Conservation (phyloP, 2,888 invertebrate genomes). For the Microplitis deprimator region DNA sequence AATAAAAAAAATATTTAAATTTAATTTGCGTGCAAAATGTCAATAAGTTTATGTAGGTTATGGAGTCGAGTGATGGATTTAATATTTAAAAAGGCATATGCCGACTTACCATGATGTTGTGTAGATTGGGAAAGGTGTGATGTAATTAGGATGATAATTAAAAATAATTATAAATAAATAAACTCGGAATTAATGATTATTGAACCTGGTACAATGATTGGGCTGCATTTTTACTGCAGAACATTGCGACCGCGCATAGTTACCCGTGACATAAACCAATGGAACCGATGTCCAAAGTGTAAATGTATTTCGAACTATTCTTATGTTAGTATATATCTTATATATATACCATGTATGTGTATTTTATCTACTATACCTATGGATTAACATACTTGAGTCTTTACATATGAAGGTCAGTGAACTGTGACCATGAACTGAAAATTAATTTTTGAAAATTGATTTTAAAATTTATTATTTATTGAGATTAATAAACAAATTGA, state of each 20-base stretch:
- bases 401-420: background rate
- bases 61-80: background rate
- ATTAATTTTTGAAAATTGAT: no score
- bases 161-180: constrained; percentile 1
- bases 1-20: background rate
- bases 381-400: background rate
- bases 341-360: background rate
- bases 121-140: background rate
- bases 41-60: constrained; percentile 1
- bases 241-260: constrained; percentile 47
- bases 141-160: background rate
- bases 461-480: no score
- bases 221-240: constrained; percentile 49
- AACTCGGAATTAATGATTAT: constrained; percentile 19
- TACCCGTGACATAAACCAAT: background rate
- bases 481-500: no score
- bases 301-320: background rate
- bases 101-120: constrained; percentile 41
- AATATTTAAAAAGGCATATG: constrained; percentile 8
- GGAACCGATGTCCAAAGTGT: background rate
- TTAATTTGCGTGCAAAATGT: background rate
- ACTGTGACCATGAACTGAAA: background rate
- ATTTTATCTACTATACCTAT: background rate
- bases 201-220: constrained; percentile 31
- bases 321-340: background rate